Percentiles rank a stretch among this genome's conserved stretches.
phyloP scores from a whole-genome alignment of 2,113 vertebrate genomes.

The Sorex fumeus region DNA sequence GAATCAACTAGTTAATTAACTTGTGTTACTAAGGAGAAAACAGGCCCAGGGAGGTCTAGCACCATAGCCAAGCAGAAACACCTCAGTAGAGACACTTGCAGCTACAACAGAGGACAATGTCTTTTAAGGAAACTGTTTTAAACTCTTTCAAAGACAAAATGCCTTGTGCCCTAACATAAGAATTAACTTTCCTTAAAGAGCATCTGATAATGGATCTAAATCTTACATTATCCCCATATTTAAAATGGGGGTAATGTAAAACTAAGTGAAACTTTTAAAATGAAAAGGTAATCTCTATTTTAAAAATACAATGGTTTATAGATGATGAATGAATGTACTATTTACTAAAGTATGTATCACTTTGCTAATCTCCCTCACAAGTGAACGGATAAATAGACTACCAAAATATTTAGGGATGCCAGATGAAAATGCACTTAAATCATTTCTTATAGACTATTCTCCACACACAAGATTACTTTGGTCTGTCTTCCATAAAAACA shows the following conservation, averaged over 20 bases:
- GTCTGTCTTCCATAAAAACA: constrained; percentile 67
- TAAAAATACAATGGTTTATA: constrained; percentile 24
- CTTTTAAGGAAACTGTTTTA: constrained; percentile 49
- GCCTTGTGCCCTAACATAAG: neutral
- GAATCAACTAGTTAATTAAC: constrained; percentile 61
- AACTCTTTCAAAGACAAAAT: constrained; percentile 63
- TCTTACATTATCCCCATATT: constrained; percentile 13
- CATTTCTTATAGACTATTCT: constrained; percentile 69
- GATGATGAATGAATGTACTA: constrained; percentile 63
- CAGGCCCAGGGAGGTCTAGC: constrained; percentile 50
- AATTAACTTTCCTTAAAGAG: neutral
- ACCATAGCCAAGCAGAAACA: constrained; percentile 30
- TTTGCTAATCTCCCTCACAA: constrained; percentile 55
- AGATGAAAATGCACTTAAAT: constrained; percentile 74
- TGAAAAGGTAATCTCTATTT: constrained; percentile 62
- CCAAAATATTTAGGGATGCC: constrained; percentile 72
- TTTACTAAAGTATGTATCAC: constrained; percentile 62
- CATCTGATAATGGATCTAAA: constrained; percentile 46
- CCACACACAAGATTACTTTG: constrained; percentile 50
- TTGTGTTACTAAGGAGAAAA: constrained; percentile 65
- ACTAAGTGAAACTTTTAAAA: constrained; percentile 45
- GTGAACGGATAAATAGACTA: constrained; percentile 39
- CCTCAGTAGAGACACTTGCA: neutral
- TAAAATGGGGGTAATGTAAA: constrained; percentile 63
- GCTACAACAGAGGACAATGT: constrained; percentile 21